A percentile compares a stretch with the other conserved stretches of the same genome.
These are phyloP conservation scores for Cyclura pinguis DNA, from an alignment of 2,797 vertebrate species.

Conservation along the genomic window DNA sequence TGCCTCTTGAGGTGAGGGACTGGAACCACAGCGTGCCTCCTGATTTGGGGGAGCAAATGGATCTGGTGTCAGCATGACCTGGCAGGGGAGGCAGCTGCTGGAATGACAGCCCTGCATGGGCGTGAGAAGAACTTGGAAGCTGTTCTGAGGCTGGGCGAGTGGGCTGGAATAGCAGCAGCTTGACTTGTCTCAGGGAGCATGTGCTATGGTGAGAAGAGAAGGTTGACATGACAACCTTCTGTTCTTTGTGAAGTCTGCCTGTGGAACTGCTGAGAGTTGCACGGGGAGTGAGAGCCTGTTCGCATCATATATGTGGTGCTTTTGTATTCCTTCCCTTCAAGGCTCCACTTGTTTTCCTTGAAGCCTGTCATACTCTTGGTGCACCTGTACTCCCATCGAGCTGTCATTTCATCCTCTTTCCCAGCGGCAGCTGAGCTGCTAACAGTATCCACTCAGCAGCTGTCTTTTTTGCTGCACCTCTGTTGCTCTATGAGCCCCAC, in stretches of 20 bases:
- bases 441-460: background rate
- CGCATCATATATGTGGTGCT: background rate
- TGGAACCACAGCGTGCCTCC: background rate
- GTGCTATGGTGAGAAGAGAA: background rate
- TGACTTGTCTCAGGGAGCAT: background rate
- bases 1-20: conserved; percentile 28
- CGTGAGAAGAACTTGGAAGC: background rate
- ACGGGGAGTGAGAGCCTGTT: background rate
- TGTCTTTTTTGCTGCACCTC: conserved; percentile 9
- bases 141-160: background rate
- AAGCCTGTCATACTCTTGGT: background rate
- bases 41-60: background rate
- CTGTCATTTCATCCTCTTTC: conserved; percentile 26
- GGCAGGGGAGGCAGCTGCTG: background rate
- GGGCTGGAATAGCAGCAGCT: background rate
- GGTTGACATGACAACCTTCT: background rate
- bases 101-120: background rate
- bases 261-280: background rate
- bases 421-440: conserved; percentile 15
- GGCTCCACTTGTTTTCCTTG: conserved; percentile 1
- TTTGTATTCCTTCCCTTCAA: background rate
- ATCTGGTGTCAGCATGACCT: conserved; percentile 13
- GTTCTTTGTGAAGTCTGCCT: background rate
- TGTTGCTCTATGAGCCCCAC: background rate
- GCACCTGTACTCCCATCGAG: background rate